Percentiles rank a stretch among this genome's conserved stretches.
phyloP scores from a whole-genome alignment of 92 coral and sea anemone species.

The Porites cylindrica region DNA sequence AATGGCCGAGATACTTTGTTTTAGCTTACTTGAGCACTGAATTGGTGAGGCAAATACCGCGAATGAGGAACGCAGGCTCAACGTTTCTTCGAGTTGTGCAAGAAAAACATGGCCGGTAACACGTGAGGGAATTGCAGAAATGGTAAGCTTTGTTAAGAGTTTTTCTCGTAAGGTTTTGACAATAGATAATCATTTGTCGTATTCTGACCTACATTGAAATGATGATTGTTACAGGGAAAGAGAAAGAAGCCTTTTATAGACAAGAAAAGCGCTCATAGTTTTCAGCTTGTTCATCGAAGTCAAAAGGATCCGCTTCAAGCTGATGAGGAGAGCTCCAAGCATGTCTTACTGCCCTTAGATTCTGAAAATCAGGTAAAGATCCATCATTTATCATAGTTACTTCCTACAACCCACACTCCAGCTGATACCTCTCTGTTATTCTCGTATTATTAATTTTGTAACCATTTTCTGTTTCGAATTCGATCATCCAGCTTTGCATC shows the following conservation, averaged over 20 bases:
- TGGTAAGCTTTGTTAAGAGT: constrained; percentile 9
- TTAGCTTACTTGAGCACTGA: too few species aligned
- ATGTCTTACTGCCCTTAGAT: constrained; percentile 82
- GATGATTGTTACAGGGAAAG: constrained; percentile 83
- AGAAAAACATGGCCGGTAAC: constrained; percentile 32
- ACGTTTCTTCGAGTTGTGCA: background rate
- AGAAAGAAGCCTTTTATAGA: constrained; percentile 96
- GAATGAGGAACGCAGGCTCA: constrained; percentile 3
- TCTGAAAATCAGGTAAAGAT: constrained; percentile 48
- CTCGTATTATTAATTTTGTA: too few species aligned
- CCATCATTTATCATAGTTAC: background rate
- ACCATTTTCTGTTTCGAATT: too few species aligned
- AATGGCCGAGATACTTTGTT: too few species aligned
- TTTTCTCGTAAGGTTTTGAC: background rate
- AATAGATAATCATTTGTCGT: background rate
- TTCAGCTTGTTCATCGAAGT: constrained; percentile 96
- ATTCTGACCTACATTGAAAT: background rate
- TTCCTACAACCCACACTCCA: background rate
- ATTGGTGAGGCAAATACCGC: background rate
- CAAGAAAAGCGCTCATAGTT: constrained; percentile 91
- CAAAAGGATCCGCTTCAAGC: constrained; percentile 98
- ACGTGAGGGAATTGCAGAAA: constrained; percentile 18
- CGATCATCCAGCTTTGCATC: too few species aligned
- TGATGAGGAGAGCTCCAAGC: constrained; percentile 90
- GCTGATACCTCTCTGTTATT: background rate